A percentile compares a stretch with the other conserved stretches of the same genome.
Conservation (phyloP, 2,113 vertebrate species). For the Picathartes gymnocephalus region DNA sequence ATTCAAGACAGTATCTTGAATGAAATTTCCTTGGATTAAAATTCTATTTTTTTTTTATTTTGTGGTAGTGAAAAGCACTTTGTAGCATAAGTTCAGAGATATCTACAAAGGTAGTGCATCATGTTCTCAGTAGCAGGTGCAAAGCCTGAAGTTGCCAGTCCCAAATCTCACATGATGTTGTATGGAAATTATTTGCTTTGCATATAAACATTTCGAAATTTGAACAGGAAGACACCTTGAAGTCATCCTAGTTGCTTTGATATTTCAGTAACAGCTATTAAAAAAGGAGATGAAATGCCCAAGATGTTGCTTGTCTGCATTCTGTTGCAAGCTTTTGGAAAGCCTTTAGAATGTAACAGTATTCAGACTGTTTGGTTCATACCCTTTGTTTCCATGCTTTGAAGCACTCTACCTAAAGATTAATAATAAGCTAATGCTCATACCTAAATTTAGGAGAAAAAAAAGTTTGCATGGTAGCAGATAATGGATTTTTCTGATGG, state of each 20-base stretch:
- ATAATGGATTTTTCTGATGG: not conserved
- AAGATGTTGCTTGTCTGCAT: not conserved
- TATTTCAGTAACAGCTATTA: not conserved
- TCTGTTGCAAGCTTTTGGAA: not conserved
- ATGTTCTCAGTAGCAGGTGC: not conserved
- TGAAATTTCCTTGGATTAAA: not conserved
- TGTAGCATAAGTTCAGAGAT: not conserved
- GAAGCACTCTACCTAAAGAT: not conserved
- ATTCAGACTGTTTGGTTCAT: not conserved
- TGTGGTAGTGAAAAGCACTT: not conserved
- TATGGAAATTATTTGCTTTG: not conserved
- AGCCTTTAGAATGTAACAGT: not conserved
- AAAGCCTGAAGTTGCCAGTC: not conserved
- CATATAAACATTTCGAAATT: not conserved
- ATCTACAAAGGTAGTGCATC: not conserved
- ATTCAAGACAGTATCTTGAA: not conserved
- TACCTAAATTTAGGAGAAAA: not conserved
- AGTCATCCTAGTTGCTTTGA: not conserved
- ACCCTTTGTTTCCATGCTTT: not conserved
- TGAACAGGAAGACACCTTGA: not conserved
- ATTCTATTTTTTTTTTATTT: not conserved
- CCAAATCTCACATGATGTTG: not conserved
- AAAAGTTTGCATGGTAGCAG: not conserved
- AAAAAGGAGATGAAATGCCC: not conserved
- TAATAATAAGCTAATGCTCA: not conserved